Percentiles rank a stretch among this genome's conserved stretches.
Conservation (phyloP, 2,888 invertebrate species). For the Chloroclysta siterata region DNA sequence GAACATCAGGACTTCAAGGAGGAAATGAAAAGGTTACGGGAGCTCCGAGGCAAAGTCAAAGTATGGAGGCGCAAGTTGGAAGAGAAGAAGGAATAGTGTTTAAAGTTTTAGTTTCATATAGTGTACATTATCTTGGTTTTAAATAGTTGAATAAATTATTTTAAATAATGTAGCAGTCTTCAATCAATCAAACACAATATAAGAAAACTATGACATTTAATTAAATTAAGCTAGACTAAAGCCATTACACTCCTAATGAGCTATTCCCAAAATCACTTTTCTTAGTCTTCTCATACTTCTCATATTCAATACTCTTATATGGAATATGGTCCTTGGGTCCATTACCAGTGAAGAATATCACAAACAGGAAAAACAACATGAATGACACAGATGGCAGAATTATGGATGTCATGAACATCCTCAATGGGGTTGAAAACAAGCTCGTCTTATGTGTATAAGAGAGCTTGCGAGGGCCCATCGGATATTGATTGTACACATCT, state of each 20-base stretch:
- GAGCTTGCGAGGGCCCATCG: conserved; percentile 1
- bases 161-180: conserved; percentile 3
- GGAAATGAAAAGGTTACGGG: conserved; percentile 91
- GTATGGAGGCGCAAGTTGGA: conserved; percentile 80
- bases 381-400: conserved; percentile 40
- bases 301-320: conserved; percentile 33
- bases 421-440: conserved; percentile 31
- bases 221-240: conserved; percentile 21
- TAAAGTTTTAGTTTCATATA: conserved; percentile 3
- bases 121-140: background rate
- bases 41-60: conserved; percentile 90
- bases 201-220: conserved; percentile 13
- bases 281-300: conserved; percentile 29
- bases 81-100: conserved; percentile 61
- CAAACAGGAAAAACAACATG: conserved; percentile 40
- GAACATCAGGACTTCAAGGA: conserved; percentile 96
- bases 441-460: conserved; percentile 10
- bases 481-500: conserved; percentile 22
- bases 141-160: conserved; percentile 15
- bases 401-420: conserved; percentile 40
- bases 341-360: conserved; percentile 40
- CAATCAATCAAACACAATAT: conserved; percentile 1
- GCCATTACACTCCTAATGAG: conserved; percentile 18
- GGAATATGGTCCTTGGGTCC: conserved; percentile 31
- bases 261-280: conserved; percentile 10